Conservation (phyloP, 1,140 invertebrate species). For the Bathynomus jamesi region DNA sequence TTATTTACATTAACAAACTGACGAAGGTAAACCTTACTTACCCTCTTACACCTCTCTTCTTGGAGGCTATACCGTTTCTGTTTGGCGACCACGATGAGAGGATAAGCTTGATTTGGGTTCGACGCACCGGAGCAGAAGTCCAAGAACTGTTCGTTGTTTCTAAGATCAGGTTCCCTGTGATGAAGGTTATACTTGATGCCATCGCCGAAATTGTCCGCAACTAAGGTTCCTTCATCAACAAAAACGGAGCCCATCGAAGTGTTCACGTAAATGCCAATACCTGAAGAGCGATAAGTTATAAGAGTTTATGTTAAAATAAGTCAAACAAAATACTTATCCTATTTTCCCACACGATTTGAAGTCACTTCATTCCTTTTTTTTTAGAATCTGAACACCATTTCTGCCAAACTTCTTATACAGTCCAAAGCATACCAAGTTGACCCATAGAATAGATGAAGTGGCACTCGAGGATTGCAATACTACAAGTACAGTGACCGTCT, state of each 20-base stretch:
- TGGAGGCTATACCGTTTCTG: constrained; percentile 41
- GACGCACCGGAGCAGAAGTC: constrained; percentile 76
- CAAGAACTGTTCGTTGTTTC: constrained; percentile 53
- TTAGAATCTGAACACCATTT: no score
- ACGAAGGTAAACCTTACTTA: background rate
- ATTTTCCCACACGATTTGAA: constrained; percentile 12
- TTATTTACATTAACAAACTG: background rate
- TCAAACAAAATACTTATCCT: no score
- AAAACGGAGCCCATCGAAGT: constrained; percentile 67
- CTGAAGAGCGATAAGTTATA: no score
- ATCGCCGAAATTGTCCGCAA: constrained; percentile 74
- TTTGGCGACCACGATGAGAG: constrained; percentile 43
- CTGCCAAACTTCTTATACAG: no score
- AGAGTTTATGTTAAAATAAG: no score
- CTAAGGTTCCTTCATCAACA: constrained; percentile 56
- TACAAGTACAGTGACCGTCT: no score
- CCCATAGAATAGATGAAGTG: no score
- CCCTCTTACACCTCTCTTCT: constrained; percentile 57
- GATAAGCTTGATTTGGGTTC: constrained; percentile 71
- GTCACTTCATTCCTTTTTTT: no score
- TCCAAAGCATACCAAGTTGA: no score
- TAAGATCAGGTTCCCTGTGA: constrained; percentile 20
- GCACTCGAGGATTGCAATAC: no score
- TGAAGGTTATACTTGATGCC: constrained; percentile 59
- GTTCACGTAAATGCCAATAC: constrained; percentile 82